Evolutionary conservation across 1,140 invertebrate genomes (phyloP), one percentile per base, ranked within the genome.

Genomic region (Diuraphis noxia): DNA sequence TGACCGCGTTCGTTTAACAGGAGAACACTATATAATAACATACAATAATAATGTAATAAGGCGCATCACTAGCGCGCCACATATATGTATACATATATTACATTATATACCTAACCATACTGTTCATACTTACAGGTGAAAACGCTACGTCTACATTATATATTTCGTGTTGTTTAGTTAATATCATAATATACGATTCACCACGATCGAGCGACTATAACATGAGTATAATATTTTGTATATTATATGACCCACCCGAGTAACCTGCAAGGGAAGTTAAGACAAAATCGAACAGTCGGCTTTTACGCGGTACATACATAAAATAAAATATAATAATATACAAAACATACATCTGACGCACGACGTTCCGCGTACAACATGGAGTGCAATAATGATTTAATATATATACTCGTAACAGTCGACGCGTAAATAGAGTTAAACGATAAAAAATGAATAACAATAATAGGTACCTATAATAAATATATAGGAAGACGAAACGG

Each of bases 401-500:
- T 72, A n/a, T 72, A 63, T n/a, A 72, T 72, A 72, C 56, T 72
- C 56, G 56, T 72, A 34, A 72, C 56, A 72, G 56, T 72, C 56
- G 56, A 72, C 56, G 56, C 56, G 56, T 72, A 17, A n/a, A 49
- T 4, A 13, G 4, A n/a, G 56, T 72, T 72, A 17, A 72, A 72
- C 13, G n/a, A 72, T 13, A 19, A 72, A 72, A 63, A n/a, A 52
- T 10, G 13, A 56, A 56, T 5, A 30, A 56, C 30, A 56, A 56
- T 10, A 13, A 56, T 56, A 30, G n/a, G n/a, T n/a, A n/a, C n/a
- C n/a, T n/a, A 30, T 56, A 56, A 30, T 10, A 56, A 63, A n/a
- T n/a, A n/a, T n/a, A n/a, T n/a, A n/a, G n/a, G n/a, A n/a, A n/a
- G n/a, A 30, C 52, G 23, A 52, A 25, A 23, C 25, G 0, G 17